phyloP scores from a whole-genome alignment of 2,797 vertebrate genomes.

The Notamacropus eugenii region DNA sequence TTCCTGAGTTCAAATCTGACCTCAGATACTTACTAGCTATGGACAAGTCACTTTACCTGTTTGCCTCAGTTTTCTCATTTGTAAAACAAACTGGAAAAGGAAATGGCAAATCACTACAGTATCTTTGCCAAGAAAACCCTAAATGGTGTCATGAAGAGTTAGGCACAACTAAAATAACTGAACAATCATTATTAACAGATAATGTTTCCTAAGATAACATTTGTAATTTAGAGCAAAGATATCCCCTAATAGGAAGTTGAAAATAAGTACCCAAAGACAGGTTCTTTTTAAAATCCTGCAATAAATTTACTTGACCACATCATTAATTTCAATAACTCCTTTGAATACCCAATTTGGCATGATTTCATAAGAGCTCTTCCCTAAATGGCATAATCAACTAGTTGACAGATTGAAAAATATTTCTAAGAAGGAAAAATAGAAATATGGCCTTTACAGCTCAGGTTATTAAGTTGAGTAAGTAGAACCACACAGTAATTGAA shows the following conservation, averaged over 20 bases:
- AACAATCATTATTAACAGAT: background rate
- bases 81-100: background rate
- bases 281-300: constrained; percentile 4
- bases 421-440: constrained; percentile 56
- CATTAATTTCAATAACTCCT: constrained; percentile 54
- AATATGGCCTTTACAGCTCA: constrained; percentile 49
- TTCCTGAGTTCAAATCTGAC: background rate
- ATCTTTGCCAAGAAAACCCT: background rate
- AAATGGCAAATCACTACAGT: background rate
- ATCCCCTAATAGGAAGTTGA: constrained; percentile 19
- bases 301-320: constrained; percentile 43
- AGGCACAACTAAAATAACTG: background rate
- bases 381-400: constrained; percentile 56
- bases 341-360: constrained; percentile 50
- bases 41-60: background rate
- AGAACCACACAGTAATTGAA: constrained; percentile 53
- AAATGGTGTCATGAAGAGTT: background rate
- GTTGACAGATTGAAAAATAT: constrained; percentile 49
- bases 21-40: background rate
- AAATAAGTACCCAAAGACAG: constrained; percentile 28
- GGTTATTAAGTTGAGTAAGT: constrained; percentile 53
- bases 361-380: constrained; percentile 31
- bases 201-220: constrained; percentile 53
- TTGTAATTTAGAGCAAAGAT: constrained; percentile 7
- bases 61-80: background rate